Evolutionary conservation across 2,113 vertebrate genomes (phyloP).

Genomic region (Sturnus vulgaris): DNA sequence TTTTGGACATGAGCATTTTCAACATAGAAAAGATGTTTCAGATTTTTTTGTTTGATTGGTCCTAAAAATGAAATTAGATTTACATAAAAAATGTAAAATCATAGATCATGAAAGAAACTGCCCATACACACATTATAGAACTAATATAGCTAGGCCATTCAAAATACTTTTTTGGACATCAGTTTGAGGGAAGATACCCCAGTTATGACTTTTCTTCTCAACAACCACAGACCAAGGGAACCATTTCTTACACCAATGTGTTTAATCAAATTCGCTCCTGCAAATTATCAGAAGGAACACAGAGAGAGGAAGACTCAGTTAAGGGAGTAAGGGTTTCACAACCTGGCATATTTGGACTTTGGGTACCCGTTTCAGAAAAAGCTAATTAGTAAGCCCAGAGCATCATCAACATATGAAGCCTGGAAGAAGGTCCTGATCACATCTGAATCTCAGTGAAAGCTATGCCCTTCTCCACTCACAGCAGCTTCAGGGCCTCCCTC

Average conservation of each 20-base stretch:
- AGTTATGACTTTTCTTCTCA: neutral
- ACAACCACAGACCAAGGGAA: neutral
- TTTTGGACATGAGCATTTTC: neutral
- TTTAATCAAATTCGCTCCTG: neutral
- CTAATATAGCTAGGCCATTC: neutral
- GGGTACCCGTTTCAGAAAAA: neutral
- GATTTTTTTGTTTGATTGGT: neutral
- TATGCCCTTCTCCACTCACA: neutral
- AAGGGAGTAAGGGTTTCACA: neutral
- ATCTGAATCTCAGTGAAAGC: neutral
- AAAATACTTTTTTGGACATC: neutral
- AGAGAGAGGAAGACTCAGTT: neutral
- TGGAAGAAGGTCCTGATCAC: neutral
- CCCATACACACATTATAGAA: neutral
- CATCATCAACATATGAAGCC: neutral
- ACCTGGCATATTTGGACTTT: neutral
- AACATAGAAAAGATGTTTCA: neutral
- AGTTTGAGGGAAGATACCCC: neutral
- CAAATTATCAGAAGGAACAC: neutral
- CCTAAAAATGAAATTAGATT: neutral
- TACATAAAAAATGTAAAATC: neutral
- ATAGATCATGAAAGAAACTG: neutral
- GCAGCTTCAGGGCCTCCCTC: neutral
- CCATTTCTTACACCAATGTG: neutral
- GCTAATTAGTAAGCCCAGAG: neutral